Evolutionary conservation across 2,113 vertebrate species (phyloP), one percentile per base, ranked within the genome.

Genomic region (Sciurus niger): DNA sequence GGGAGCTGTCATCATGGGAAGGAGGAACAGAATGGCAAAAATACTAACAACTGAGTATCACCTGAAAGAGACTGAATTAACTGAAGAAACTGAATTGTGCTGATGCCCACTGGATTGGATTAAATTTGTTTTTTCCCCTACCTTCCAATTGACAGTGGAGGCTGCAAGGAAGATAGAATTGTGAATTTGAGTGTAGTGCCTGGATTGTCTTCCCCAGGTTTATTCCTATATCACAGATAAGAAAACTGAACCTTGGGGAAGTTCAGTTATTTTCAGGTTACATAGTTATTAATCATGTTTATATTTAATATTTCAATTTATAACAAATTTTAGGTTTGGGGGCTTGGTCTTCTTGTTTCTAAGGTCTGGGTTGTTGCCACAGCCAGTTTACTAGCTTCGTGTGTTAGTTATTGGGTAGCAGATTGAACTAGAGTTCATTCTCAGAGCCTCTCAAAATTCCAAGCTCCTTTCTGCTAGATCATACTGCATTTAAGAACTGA

Each of bases 401-500:
- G n/a, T 84, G 51, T 55, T 63, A 3, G 6, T 18, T 60, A 24
- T 2, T 67, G 53, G 51, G n/a, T 24, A 28, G 37, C 12, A 16
- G 78, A 63, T 85, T 60, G n/a, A 94, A 30, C 58, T 28, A 53
- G 82, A 93, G 60, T 11, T 60, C 30, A 86, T 60, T 90, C 77
- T 93, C 65, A 91, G 77, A 88, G 55, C 60, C 68, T 96, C 2
- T 43, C 78, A 8, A 65, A 72, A 72, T 93, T 90, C 65, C 82
- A 76, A 8, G 76, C 60, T 88, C 28, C 48, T 93, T 90, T 89
- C 84, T 60, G 60, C 68, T 86, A 89, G 78, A 46, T 84, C 51
- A 40, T 82, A 58, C 4, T 37, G 43, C 4, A 28, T 94, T 87
- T 78, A 77, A 30, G n/a, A 87, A 60, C 10, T 76, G 51, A 84